Evolutionary conservation across 2,113 vertebrate species (phyloP).

Genomic region (Acrocephalus arundinaceus): DNA sequence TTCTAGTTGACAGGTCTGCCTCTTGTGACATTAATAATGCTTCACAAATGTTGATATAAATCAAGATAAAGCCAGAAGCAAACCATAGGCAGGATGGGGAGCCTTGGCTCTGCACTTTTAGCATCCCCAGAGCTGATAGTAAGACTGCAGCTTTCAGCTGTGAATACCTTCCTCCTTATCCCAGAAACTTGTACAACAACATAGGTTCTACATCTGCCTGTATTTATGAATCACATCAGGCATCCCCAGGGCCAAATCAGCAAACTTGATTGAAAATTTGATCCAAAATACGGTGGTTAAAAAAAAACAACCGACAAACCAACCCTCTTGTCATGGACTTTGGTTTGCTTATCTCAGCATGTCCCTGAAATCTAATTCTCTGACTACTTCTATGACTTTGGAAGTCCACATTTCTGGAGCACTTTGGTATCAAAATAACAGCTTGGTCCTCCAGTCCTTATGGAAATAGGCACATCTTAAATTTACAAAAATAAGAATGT

Average conservation of each 20-base stretch:
- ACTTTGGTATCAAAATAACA: not conserved
- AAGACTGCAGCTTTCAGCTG: not conserved
- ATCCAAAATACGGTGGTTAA: not conserved
- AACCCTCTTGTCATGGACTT: not conserved
- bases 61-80: conserved; percentile 40
- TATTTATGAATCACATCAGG: not conserved
- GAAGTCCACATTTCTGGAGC: not conserved
- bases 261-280: not conserved
- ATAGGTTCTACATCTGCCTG: not conserved
- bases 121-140: not conserved
- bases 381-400: not conserved
- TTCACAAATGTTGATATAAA: conserved; percentile 53
- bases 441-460: not conserved
- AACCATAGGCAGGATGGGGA: not conserved
- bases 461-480: not conserved
- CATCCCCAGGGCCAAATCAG: not conserved
- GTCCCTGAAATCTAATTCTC: not conserved
- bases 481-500: not conserved
- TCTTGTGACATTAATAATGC: conserved; percentile 40
- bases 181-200: not conserved
- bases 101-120: not conserved
- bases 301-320: not conserved
- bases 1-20: conserved; percentile 52
- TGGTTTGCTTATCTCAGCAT: not conserved
- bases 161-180: not conserved